Base-by-base conservation (phyloP, 2,888 invertebrate genomes). In the Oscheius myriophilus region DNA sequence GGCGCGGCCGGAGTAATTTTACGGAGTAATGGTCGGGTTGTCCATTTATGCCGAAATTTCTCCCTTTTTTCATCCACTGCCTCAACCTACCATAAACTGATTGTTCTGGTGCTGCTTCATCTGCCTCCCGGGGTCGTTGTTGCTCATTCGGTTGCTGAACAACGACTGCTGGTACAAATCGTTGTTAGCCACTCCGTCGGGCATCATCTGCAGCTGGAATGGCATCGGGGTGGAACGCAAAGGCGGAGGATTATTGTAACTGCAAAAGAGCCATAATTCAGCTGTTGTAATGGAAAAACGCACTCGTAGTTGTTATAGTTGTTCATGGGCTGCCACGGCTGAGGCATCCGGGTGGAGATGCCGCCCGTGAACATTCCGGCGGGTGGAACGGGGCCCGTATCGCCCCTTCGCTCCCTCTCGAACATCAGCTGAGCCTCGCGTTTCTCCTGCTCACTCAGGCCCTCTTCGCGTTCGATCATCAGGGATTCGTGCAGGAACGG, bases 401-500 rank as follows among this genome's bases (percentile, higher is more conserved):
- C 70, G 16, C 23, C 46, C n/a, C 16, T 57, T 21, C 59, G 53
- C 43, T 79, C 79, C 54, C 66, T 63, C 25, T 79, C 78, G 61
- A 74, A 81, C 57, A 78, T 53, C 55, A 75, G 67, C 52, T 81
- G 72, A 1, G 84, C 84, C 53, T 84, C 84, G 54, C 52, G 23
- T 45, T 82, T 81, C 71, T 84, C 84, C 49, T 82, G 75, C 42
- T 79, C 81, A 61, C 79, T 82, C 42, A 84, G 59, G 11, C 69
- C 71, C 23, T 80, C 80, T 26, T 84, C 83, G 7, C 76, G 70
- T 61, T 82, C 82, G 63, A 81, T 49, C 55, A 84, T 78, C 43
- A 83, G 52, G 1, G 84, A 82, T 61, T 84, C 84, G 69, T 84
- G 84, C 12, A 84, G 76, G 73, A 84, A 83, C 12, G 84, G 84